Conservation (phyloP, 2,797 vertebrate species). For the Apodemus agrarius region DNA sequence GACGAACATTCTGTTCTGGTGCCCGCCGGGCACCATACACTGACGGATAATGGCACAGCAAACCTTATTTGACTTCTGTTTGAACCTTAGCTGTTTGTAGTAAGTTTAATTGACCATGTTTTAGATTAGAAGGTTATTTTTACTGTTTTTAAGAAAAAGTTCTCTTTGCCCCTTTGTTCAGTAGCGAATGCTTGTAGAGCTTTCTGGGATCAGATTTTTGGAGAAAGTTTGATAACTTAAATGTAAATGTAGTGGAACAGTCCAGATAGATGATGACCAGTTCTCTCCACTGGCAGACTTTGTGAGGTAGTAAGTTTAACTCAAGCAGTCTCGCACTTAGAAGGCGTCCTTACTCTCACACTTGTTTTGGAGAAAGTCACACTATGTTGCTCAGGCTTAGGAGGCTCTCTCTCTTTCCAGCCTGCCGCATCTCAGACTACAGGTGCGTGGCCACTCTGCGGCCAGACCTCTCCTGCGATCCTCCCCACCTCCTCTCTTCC, state of each 20-base stretch:
- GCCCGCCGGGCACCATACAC: background rate
- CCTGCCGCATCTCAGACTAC: background rate
- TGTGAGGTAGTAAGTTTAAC: background rate
- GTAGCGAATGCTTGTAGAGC: background rate
- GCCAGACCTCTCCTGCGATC: background rate
- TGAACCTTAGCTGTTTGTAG: slow-evolving; percentile 35
- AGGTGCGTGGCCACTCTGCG: background rate
- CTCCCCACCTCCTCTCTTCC: background rate
- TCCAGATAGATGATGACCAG: background rate
- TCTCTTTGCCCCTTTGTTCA: background rate
- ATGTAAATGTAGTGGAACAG: background rate
- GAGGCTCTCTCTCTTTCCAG: background rate
- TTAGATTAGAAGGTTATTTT: slow-evolving; percentile 54
- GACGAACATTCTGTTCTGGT: slow-evolving; percentile 3
- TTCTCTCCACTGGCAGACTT: background rate
- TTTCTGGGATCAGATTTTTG: slow-evolving; percentile 29
- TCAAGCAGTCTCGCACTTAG: background rate
- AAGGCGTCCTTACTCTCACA: background rate
- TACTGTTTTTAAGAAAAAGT: background rate
- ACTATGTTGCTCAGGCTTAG: background rate
- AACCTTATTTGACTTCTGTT: background rate
- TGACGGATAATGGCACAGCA: background rate
- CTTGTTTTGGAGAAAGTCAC: background rate
- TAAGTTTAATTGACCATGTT: slow-evolving; percentile 53
- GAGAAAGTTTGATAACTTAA: slow-evolving; percentile 33